Conservation (phyloP, 2,888 invertebrate genomes). For the Caenorhabditis sulstoni region DNA sequence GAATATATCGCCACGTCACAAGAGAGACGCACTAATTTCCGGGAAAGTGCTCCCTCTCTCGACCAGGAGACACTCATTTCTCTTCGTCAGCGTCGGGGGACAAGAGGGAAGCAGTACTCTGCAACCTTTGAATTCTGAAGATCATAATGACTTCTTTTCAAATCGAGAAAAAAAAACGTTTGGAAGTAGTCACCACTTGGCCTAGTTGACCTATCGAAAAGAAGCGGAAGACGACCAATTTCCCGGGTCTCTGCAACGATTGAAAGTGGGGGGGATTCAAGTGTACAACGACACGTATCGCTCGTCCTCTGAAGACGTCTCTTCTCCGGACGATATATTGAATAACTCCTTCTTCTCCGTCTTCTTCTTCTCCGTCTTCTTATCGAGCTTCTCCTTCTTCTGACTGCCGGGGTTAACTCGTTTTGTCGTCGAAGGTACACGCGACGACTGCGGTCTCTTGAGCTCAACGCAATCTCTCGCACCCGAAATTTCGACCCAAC, state of each 20-base stretch:
- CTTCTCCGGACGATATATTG: conserved; percentile 37
- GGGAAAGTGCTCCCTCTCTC: background rate
- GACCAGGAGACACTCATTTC: background rate
- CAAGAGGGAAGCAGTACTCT: too few relatives aligned
- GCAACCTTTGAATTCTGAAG: too few relatives aligned
- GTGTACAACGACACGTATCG: conserved; percentile 7
- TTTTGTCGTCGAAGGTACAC: conserved; percentile 49
- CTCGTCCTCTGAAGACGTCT: background rate
- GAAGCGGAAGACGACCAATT: too few relatives aligned
- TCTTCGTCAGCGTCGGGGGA: background rate
- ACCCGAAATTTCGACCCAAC: conserved; percentile 49
- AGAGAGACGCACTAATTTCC: background rate
- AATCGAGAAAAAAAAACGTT: too few relatives aligned
- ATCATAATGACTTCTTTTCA: background rate
- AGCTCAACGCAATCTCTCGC: conserved; percentile 21
- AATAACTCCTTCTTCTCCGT: conserved; percentile 19
- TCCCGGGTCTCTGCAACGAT: background rate
- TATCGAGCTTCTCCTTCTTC: conserved; percentile 30
- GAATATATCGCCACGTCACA: conserved; percentile 20
- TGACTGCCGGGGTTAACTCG: conserved; percentile 41
- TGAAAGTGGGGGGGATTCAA: background rate
- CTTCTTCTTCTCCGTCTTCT: conserved; percentile 26
- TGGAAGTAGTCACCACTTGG: too few relatives aligned
- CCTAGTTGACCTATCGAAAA: too few relatives aligned
- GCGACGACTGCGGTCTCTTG: conserved; percentile 26